Evolutionary conservation across 2,888 invertebrate genomes (phyloP).

Genomic region (Polydesmus complanatus): DNA sequence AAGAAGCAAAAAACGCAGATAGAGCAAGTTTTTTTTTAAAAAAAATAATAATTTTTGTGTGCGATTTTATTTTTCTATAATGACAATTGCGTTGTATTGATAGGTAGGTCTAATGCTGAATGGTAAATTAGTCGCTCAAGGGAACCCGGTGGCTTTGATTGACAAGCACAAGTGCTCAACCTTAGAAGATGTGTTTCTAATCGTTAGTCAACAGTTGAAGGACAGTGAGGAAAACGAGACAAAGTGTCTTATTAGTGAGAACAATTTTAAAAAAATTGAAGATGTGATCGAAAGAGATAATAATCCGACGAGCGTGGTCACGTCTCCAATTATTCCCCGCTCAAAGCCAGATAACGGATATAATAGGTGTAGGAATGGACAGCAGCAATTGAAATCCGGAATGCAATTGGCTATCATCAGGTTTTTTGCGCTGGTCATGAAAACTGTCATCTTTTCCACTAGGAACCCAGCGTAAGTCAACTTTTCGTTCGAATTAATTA

Average conservation of each 20-base stretch:
- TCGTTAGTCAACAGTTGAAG: background rate
- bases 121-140: constrained; percentile 77
- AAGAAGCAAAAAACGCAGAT: constrained; percentile 25
- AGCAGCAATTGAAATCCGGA: constrained; percentile 36
- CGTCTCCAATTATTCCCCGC: background rate
- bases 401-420: background rate
- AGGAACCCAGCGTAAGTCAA: background rate
- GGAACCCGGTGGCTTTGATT: constrained; percentile 42
- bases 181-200: background rate
- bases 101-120: constrained; percentile 71
- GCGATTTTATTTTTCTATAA: too few relatives aligned
- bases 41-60: too few relatives aligned
- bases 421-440: background rate
- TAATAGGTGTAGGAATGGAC: background rate
- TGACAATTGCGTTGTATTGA: too few relatives aligned
- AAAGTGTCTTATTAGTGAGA: too few relatives aligned
- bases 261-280: too few relatives aligned
- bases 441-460: background rate
- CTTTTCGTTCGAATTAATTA: background rate
- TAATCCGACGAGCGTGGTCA: background rate
- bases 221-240: background rate
- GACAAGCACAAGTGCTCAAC: background rate
- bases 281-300: background rate
- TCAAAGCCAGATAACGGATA: background rate
- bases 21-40: too few relatives aligned